Base-by-base conservation (phyloP, 2,113 vertebrate genomes). In the Oncorhynchus tshawytscha region DNA sequence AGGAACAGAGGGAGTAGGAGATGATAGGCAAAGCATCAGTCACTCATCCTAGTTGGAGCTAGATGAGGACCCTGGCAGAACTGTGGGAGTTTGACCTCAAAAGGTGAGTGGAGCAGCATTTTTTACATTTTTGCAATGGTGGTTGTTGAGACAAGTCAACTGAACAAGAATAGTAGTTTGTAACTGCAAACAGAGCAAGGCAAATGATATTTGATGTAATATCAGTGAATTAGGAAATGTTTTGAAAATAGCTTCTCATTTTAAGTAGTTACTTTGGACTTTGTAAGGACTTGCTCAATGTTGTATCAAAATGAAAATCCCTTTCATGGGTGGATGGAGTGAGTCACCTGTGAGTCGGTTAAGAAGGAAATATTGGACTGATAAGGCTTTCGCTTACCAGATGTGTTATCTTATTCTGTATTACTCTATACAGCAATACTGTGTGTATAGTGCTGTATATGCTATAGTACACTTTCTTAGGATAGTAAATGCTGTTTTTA, bases 21-120 rank as follows among this genome's bases (percentile, higher is more conserved):
- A 90, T 90, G 87, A 90, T 83, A 91, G 82, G 70, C 82, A 86
- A 75, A 85, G 82, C 87, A 80, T 83, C 75, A 81, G 82, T 84
- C 81, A 66, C 71, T 78, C 82, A 71, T 86, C 83, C 70, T 85
- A 78, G 82, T 80, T 75, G 86, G 81, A 84, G 77, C 80, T 85
- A 90, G 84, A 88, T 88, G 3, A 57, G 5, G 86, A 91, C 87
- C 88, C 77, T 70, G 67, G 81, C 81, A 78, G 79, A 87, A 86
- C 67, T 51, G 84, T 85, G 88, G 87, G 90, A 90, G 84, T 88
- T 80, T 79, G 80, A 85, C 70, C 78, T 67, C 73, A 80, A 87
- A 87, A 73, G 72, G 73, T 18, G 72, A 85, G 75, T 64, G 70
- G 39, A 54, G 64, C 57, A 77, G 31, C 69, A 59, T 64, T 65